A percentile compares a stretch with the other conserved stretches of the same genome.
Evolutionary conservation across 2,888 invertebrate genomes (phyloP).

Genomic region (Brachyptera putata): DNA sequence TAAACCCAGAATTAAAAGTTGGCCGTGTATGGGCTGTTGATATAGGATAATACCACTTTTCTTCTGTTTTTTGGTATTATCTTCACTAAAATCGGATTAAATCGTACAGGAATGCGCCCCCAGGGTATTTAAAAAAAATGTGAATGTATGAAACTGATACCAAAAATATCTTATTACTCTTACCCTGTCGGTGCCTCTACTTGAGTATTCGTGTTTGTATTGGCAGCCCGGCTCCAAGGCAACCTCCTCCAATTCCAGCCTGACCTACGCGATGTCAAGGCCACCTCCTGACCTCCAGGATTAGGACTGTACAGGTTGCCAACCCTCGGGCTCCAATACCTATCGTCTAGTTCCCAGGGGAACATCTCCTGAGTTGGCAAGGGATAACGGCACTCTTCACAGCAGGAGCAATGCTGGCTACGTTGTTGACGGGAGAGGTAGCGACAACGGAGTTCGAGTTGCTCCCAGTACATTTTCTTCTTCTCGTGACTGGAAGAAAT

Average conservation of each 20-base stretch:
- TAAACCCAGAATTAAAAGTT: too few relatives aligned
- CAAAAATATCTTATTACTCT: too few relatives aligned
- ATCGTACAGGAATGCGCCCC: too few relatives aligned
- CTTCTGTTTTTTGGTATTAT: too few relatives aligned
- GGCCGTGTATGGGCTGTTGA: too few relatives aligned
- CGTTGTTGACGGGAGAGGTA: slow-evolving; percentile 64
- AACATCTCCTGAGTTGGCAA: slow-evolving; percentile 51
- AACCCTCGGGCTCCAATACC: slow-evolving; percentile 49
- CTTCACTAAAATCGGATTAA: too few relatives aligned
- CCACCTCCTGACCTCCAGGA: slow-evolving; percentile 53
- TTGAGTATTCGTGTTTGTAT: too few relatives aligned
- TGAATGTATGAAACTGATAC: too few relatives aligned
- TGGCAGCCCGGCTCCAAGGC: slow-evolving; percentile 41
- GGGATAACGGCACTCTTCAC: slow-evolving; percentile 64
- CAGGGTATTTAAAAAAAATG: too few relatives aligned
- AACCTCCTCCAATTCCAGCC: slow-evolving; percentile 44
- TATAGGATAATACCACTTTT: too few relatives aligned
- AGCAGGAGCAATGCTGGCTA: slow-evolving; percentile 57
- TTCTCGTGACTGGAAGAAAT: slow-evolving; percentile 73
- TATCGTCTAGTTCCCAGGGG: slow-evolving; percentile 54
- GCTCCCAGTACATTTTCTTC: slow-evolving; percentile 94
- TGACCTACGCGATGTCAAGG: slow-evolving; percentile 20
- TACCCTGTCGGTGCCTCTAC: too few relatives aligned
- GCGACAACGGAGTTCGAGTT: slow-evolving; percentile 77
- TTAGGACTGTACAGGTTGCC: slow-evolving; percentile 83